Base-by-base conservation (phyloP, 2,888 invertebrate genomes). In the Lepidonotus clava region DNA sequence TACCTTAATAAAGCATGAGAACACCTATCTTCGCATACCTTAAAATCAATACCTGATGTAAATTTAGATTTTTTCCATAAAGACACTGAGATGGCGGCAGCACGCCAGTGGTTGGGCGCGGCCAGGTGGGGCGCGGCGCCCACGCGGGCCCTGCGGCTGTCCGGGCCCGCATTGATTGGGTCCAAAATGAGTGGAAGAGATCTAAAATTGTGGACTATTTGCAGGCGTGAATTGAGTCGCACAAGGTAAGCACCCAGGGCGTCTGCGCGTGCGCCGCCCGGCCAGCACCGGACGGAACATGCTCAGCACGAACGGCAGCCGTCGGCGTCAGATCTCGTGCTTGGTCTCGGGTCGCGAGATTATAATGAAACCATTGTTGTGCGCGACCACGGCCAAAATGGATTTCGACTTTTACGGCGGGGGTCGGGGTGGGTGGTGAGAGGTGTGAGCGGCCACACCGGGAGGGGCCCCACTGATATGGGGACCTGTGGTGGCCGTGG, bases 341-440 rank as follows among this genome's bases (percentile, higher is more conserved):
- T 34, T 11, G 36, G 18, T 71, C 71, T 34, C 71, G 71, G 34
- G 38, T 71, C 71, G 71, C 71, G 71, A 71, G 34, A 71, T 36
- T n/a, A 36, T 71, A 71, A 71, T 24, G 21, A 71, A 18, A 24
- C 38, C 38, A 71, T 71, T 34, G 71, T 71, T 71, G 38, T 71
- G 38, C 38, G 34, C n/a, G 71, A 18, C 14, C 71, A 71, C 36
- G 71, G 36, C 14, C 14, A 24, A 71, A 71, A 34, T 71, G 38
- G 71, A 71, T 71, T 36, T 71, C 36, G 38, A 71, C 71, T 11
- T 71, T 71, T 36, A 18, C 24, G 38, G 61, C 18, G 46, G 46
- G 46, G 8, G 46, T 46, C 8, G 46, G 46, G 46, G 18, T 46
- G 46, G 18, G 46, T 46, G 46, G 46, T 46, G 46, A 46, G 8